Evolutionary conservation across 1,140 invertebrate genomes (phyloP), one percentile per base, ranked within the genome.

Genomic region (Drosophila rhopaloa): DNA sequence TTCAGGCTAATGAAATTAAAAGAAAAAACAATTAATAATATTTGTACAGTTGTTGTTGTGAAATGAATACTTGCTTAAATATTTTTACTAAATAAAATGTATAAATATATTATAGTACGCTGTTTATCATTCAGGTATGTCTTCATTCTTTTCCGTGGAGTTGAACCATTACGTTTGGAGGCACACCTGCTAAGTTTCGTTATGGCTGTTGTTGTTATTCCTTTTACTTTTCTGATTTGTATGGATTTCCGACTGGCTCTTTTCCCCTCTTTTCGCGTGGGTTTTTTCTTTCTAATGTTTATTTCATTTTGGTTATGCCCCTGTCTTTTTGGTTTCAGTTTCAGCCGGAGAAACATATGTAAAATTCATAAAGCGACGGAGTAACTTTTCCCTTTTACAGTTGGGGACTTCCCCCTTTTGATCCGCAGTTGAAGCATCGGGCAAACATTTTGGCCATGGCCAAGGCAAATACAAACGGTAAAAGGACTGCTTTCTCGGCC

Each of bases 141-240:
- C 24, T 24, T 24, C 3, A 35, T 32, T 41, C 14, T 27, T 14
- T 35, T 14, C 29, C 0, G 48, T 51, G 48, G 27, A 35, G 10
- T 7, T 50, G 48, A 5, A 66, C 40, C 29, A 44, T 60, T 51
- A 55, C 44, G 41, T 50, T 55, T 56, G 51, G 29, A 40, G 57
- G 63, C 73, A 70, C 75, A 77, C 75, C 75, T 77, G 75, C 74
- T 71, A 70, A 77, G 57, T 62, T 73, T 57, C 54, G 48, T 63
- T 59, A 72, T 72, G 55, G 35, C 57, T 54, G 47, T 72, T 72
- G 29, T 70, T 57, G 38, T 66, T 56, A 57, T 67, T 67, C 40
- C 61, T 53, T 76, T 66, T 59, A 58, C 62, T 66, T 67, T 76
- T 77, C 65, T 77, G 74, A 77, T 77, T 77, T 77, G 75, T 77